Conservation (phyloP, 2,797 vertebrate genomes). For the Falco biarmicus region DNA sequence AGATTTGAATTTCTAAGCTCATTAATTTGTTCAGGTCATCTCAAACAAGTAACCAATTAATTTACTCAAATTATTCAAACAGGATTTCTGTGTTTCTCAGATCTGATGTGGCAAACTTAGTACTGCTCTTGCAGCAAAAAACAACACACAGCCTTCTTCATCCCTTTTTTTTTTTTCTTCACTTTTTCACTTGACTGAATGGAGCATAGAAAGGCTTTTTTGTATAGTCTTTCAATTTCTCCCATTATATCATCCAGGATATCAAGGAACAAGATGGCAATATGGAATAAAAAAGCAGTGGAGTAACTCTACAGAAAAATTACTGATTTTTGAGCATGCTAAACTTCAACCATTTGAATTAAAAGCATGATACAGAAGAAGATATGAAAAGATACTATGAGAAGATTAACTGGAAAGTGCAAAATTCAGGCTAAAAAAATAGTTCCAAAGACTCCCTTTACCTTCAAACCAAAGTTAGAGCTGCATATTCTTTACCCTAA, state of each 20-base stretch:
- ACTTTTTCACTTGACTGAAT: not conserved
- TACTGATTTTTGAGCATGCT: not conserved
- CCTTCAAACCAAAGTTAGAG: not conserved
- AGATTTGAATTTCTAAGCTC: not conserved
- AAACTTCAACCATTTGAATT: not conserved
- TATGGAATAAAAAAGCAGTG: not conserved
- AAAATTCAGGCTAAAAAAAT: not conserved
- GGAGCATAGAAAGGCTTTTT: not conserved
- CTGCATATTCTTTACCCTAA: not conserved
- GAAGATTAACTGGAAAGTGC: not conserved
- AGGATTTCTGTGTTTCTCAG: not conserved
- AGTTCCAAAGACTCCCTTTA: not conserved
- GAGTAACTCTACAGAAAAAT: not conserved
- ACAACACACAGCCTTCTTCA: rapidly evolving
- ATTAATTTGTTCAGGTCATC: not conserved
- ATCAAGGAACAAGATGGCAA: not conserved
- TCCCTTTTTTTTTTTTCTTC: not conserved
- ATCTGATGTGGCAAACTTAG: not conserved
- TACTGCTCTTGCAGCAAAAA: not conserved
- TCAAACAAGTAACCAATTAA: not conserved
- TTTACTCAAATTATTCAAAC: not conserved
- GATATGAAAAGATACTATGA: not conserved
- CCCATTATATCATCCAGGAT: not conserved
- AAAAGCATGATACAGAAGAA: not conserved
- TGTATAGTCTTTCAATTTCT: not conserved